Evolutionary conservation across 2,888 invertebrate genomes (phyloP).

Genomic region (Cynaeus angustus): DNA sequence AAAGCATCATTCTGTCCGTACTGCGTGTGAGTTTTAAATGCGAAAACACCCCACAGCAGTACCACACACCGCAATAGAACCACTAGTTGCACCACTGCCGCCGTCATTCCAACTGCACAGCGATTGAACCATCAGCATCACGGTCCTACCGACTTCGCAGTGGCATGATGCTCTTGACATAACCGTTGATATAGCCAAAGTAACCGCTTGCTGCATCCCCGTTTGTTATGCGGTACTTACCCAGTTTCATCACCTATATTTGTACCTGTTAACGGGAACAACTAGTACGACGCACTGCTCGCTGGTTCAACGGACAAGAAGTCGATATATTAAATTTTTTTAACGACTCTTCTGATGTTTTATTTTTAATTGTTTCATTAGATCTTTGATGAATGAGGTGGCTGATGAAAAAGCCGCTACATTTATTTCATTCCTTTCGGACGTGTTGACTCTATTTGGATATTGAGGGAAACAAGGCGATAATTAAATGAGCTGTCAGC

Average conservation of each 20-base stretch:
- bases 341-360: too few species aligned
- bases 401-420: too few species aligned
- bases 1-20: conserved; percentile 73
- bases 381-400: too few species aligned
- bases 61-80: conserved; percentile 43
- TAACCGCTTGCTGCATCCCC: conserved; percentile 52
- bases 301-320: too few species aligned
- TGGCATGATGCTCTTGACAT: conserved; percentile 57
- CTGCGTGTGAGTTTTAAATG: conserved; percentile 68
- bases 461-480: too few species aligned
- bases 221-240: conserved; percentile 52
- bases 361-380: too few species aligned
- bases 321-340: too few species aligned
- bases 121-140: conserved; percentile 41
- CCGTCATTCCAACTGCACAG: conserved; percentile 53
- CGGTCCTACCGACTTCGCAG: conserved; percentile 54
- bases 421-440: too few species aligned
- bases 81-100: conserved; percentile 53
- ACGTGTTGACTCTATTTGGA: too few species aligned
- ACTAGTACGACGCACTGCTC: conserved; percentile 12
- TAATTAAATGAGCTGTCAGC: too few species aligned
- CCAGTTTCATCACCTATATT: conserved; percentile 55
- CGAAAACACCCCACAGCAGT: conserved; percentile 62
- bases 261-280: conserved; percentile 45
- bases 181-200: conserved; percentile 58